Percentiles rank a stretch among this genome's conserved stretches.
Conservation (phyloP, 1,140 invertebrate genomes). For the Calliopsis andreniformis region DNA sequence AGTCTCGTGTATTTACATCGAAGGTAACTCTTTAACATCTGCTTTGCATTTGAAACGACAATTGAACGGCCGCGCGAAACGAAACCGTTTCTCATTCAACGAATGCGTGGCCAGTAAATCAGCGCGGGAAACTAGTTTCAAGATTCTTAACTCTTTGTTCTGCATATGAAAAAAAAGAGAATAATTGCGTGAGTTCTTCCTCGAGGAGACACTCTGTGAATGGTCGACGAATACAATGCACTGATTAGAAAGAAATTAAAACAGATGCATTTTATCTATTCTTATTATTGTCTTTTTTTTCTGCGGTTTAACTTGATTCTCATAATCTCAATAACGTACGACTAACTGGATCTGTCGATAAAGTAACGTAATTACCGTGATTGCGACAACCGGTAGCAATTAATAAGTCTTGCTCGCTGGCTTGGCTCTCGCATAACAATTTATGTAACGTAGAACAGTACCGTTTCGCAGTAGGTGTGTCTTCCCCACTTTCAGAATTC, state of each 20-base stretch:
- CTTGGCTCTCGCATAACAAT: slow-evolving; percentile 25
- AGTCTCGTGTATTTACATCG: not conserved
- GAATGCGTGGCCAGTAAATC: not conserved
- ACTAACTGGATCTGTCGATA: slow-evolving; percentile 29
- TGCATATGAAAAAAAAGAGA: not conserved
- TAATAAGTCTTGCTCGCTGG: slow-evolving; percentile 38
- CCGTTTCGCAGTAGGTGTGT: slow-evolving; percentile 37
- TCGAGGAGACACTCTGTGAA: not conserved
- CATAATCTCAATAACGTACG: slow-evolving; percentile 11
- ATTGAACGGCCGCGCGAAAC: not conserved
- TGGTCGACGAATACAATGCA: not conserved
- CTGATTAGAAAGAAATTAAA: not conserved
- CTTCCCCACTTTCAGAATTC: not conserved
- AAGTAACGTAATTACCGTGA: slow-evolving; percentile 42
- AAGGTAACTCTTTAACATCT: slow-evolving; percentile 8
- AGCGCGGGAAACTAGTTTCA: not conserved
- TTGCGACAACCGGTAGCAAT: slow-evolving; percentile 44
- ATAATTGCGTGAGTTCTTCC: too few species aligned
- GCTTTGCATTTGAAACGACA: not conserved
- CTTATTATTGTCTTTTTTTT: not conserved
- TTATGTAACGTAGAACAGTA: slow-evolving; percentile 55
- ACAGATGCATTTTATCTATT: not conserved
- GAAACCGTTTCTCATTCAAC: not conserved
- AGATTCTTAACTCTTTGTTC: not conserved
- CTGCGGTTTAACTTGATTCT: not conserved